Conservation (phyloP, 1,140 invertebrate genomes). For the Cylas formicarius region DNA sequence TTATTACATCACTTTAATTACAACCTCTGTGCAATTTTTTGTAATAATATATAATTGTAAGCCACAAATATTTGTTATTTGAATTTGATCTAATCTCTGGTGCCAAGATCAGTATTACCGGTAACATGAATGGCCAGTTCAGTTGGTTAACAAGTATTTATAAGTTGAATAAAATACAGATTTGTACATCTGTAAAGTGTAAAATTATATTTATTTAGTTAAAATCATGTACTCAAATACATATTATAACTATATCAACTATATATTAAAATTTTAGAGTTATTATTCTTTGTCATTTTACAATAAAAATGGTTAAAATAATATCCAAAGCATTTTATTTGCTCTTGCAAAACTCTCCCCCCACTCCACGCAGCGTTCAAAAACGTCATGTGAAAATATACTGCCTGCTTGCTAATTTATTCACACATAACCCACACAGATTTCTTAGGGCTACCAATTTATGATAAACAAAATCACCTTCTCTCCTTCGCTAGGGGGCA, state of each 20-base stretch:
- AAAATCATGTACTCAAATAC: slow-evolving; percentile 38
- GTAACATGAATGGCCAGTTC: slow-evolving; percentile 38
- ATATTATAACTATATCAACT: slow-evolving; percentile 41
- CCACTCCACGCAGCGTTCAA: not conserved
- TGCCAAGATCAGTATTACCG: slow-evolving; percentile 41
- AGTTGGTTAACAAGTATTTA: slow-evolving; percentile 27
- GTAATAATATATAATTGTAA: no score
- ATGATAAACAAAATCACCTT: no score
- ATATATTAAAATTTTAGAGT: slow-evolving; percentile 42
- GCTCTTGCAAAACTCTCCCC: not conserved
- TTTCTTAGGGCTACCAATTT: no score
- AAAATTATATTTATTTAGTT: slow-evolving; percentile 30
- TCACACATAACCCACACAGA: no score
- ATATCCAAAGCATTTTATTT: slow-evolving; percentile 10
- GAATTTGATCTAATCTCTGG: slow-evolving; percentile 26
- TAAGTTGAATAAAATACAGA: slow-evolving; percentile 22
- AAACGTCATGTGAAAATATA: not conserved
- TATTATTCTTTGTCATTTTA: slow-evolving; percentile 45
- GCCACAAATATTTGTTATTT: no score
- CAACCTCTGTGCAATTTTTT: no score
- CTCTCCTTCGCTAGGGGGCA: no score
- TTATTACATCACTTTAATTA: no score
- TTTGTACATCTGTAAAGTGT: slow-evolving; percentile 26
- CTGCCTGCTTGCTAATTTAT: no score
- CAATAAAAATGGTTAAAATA: slow-evolving; percentile 38